Base-by-base conservation (phyloP, 2,888 invertebrate genomes). In the Acanthosepion pharaonis region DNA sequence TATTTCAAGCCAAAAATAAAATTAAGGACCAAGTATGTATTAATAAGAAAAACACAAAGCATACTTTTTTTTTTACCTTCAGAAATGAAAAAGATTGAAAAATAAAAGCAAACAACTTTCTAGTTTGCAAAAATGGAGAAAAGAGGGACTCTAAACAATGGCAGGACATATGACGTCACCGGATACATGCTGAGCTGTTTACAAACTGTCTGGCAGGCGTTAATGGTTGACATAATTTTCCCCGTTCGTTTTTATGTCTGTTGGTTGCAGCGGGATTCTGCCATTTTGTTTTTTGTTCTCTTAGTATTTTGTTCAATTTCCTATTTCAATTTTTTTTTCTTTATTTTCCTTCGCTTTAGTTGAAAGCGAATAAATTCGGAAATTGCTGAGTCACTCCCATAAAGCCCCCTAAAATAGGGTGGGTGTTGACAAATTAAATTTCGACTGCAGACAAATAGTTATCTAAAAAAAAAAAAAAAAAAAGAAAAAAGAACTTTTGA, bases 161-260 rank as follows among this genome's bases (percentile, higher is more conserved):
- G n/a, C 23, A n/a, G 78, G 33, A 78, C n/a, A 78, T n/a, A 78
- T 78, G 78, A 78, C 78, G 78, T 78, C 78, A 78, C 78, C 78
- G 78, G 78, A 78, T n/a, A 23, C 23, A 15, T 9, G 78, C 33
- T 20, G 78, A n/a, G n/a, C n/a, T 59, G 59, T 59, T 59, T 59
- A 59, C 59, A 59, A 59, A 59, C 23, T 59, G 78, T 78, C 78
- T 78, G n/a, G n/a, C 28, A 78, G 28, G 78, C 78, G n/a, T 33
- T 78, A 78, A 78, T 78, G 78, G 78, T n/a, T 78, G n/a, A 78
- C n/a, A 78, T n/a, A 78, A 78, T n/a, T n/a, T n/a, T 33, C 78
- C 11, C 9, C 11, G 9, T n/a, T 15, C 78, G 5, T 18, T n/a
- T 78, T 78, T 78, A 25, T 28, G 28, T 28, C n/a, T n/a, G 1